phyloP scores from a whole-genome alignment of 1,140 invertebrate genomes.

The Cephus cinctus region DNA sequence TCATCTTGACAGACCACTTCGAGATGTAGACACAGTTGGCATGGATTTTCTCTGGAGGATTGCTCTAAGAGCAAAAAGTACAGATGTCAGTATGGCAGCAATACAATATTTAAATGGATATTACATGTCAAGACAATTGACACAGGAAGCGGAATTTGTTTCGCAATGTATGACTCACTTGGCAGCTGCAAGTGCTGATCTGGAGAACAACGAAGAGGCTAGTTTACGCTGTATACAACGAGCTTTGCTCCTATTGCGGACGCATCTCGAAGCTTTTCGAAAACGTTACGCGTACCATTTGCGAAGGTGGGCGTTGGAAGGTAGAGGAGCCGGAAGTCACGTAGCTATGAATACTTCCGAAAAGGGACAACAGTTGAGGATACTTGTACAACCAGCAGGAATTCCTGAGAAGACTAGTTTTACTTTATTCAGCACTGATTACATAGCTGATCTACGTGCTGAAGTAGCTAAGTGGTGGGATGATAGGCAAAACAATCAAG shows the following conservation, averaged over 20 bases:
- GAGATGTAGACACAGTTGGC: constrained; percentile 62
- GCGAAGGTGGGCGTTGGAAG: constrained; percentile 80
- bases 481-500: constrained; percentile 47
- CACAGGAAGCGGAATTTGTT: constrained; percentile 90
- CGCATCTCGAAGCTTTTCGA: constrained; percentile 89
- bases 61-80: constrained; percentile 82
- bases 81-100: constrained; percentile 90
- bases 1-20: constrained; percentile 57
- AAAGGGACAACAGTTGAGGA: constrained; percentile 63
- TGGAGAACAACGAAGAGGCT: constrained; percentile 72
- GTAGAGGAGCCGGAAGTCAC: constrained; percentile 72
- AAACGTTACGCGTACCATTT: constrained; percentile 86
- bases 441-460: constrained; percentile 86
- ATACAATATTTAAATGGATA: constrained; percentile 92
- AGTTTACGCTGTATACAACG: constrained; percentile 86
- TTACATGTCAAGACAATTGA: constrained; percentile 87
- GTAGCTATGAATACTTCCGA: constrained; percentile 63
- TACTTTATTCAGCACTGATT: constrained; percentile 76
- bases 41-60: constrained; percentile 95
- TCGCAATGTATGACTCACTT: constrained; percentile 89
- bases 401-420: constrained; percentile 76
- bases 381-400: constrained; percentile 84
- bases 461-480: constrained; percentile 95
- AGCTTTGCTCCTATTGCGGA: constrained; percentile 82
- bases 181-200: constrained; percentile 72